Conservation (phyloP, 2,888 invertebrate genomes). For the Drosophila differens region DNA sequence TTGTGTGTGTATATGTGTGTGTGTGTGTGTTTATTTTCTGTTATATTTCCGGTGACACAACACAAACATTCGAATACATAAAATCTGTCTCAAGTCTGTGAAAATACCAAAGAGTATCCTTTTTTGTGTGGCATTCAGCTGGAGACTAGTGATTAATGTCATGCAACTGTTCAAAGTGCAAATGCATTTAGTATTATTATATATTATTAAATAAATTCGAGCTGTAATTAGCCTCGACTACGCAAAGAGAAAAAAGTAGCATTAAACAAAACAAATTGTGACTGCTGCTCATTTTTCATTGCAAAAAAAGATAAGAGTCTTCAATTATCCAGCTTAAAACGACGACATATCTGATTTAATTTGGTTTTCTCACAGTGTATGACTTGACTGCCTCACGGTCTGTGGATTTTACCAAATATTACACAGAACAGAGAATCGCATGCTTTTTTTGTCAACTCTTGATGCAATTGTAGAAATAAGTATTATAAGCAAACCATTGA, state of each 20-base stretch:
- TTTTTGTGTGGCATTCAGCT: background rate
- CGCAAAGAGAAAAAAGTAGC: background rate
- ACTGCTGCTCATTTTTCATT: background rate
- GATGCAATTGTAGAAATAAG: background rate
- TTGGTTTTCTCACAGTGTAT: background rate
- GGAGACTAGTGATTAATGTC: background rate
- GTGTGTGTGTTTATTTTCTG: slow-evolving; percentile 1
- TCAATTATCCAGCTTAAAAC: background rate
- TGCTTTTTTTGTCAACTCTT: background rate
- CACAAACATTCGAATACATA: slow-evolving; percentile 9
- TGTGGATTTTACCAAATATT: background rate
- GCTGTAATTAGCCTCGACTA: background rate
- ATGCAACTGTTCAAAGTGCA: no score
- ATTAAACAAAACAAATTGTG: background rate
- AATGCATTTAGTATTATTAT: background rate
- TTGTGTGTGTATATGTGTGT: background rate
- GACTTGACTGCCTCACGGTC: background rate
- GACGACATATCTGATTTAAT: background rate
- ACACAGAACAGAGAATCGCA: background rate
- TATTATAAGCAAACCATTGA: background rate
- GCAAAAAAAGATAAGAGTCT: background rate
- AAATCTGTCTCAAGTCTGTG: background rate
- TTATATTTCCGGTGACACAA: slow-evolving; percentile 31
- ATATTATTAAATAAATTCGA: background rate
- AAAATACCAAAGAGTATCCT: background rate